Conservation (phyloP, 23 tunicate species). For the Halocynthia roretzi region DNA sequence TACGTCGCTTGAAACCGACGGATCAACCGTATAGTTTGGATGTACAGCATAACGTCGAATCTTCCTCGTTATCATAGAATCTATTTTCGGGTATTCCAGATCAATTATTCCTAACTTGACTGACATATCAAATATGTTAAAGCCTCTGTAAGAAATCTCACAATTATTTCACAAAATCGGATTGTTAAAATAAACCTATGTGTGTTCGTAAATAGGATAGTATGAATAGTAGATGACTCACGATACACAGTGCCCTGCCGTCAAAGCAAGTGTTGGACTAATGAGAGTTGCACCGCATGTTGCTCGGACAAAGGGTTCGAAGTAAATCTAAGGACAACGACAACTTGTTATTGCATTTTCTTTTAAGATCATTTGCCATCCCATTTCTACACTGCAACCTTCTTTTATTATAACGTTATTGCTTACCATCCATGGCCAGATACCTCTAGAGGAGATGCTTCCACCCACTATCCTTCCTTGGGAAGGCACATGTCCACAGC, state of each 20-base stretch:
- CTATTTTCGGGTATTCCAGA: no score
- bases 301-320: not conserved
- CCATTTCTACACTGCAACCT: not conserved
- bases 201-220: no score
- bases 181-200: no score
- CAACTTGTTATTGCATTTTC: not conserved
- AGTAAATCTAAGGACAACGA: not conserved
- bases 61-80: no score
- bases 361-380: not conserved
- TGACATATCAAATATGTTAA: no score
- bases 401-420: not conserved
- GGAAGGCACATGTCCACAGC: slow-evolving; percentile 1
- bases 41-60: no score
- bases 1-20: no score
- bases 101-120: no score
- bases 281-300: not conserved
- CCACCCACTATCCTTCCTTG: slow-evolving; percentile 1
- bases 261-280: not conserved
- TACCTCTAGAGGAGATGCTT: not conserved
- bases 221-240: not conserved
- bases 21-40: no score
- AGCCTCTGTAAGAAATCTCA: no score
- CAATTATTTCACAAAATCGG: no score
- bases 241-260: slow-evolving; percentile 1
- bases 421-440: slow-evolving; percentile 17